Conservation (phyloP, 2,113 vertebrate species). For the Lynx canadensis region DNA sequence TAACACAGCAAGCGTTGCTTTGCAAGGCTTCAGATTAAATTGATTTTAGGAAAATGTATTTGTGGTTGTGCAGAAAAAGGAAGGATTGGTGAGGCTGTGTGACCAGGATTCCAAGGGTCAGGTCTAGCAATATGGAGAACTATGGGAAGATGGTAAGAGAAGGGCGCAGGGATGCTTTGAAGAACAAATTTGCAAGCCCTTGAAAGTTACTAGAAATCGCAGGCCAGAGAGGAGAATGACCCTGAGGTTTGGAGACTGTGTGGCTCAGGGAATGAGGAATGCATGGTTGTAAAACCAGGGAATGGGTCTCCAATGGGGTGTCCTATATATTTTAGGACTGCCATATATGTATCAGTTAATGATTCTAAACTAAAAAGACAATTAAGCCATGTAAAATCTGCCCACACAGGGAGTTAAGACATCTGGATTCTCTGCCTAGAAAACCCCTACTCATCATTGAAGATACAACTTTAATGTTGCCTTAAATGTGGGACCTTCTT, state of each 20-base stretch:
- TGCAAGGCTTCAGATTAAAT: background rate
- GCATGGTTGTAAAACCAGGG: background rate
- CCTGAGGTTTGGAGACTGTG: background rate
- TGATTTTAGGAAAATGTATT: background rate
- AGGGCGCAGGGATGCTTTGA: background rate
- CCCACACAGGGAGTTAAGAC: background rate
- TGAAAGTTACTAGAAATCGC: background rate
- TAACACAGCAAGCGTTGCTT: background rate
- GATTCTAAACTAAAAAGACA: background rate
- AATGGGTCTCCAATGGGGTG: background rate
- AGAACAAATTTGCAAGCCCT: background rate
- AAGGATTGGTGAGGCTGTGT: background rate
- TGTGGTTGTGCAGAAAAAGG: background rate
- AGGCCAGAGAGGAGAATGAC: background rate
- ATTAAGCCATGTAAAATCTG: background rate
- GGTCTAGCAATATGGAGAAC: no score
- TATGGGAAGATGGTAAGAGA: accelerated
- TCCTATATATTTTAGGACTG: background rate
- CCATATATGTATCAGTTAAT: background rate
- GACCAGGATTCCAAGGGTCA: background rate
- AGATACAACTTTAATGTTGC: background rate
- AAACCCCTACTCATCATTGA: background rate
- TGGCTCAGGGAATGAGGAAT: background rate
- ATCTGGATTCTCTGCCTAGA: background rate
- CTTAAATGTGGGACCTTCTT: background rate